Conservation (phyloP, 2,113 vertebrate genomes). For the Tichodroma muraria region DNA sequence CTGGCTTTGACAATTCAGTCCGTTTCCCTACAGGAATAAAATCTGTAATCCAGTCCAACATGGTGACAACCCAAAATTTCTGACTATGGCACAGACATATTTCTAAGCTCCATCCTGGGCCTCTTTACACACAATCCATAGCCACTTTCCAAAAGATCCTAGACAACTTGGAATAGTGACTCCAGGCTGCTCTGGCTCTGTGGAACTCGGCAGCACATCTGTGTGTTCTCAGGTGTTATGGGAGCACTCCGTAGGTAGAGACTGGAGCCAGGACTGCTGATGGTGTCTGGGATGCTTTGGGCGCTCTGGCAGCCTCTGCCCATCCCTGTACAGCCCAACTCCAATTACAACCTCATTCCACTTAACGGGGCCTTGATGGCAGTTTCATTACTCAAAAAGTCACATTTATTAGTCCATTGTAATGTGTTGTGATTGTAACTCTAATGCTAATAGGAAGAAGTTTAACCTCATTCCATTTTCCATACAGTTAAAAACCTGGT, state of each 20-base stretch:
- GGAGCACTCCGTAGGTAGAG: not conserved
- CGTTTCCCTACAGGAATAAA: not conserved
- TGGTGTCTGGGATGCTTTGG: not conserved
- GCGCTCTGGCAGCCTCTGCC: not conserved
- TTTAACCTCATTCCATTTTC: constrained; percentile 68
- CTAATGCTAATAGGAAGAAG: constrained; percentile 66
- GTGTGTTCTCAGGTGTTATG: fast-evolving
- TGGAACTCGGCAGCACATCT: fast-evolving
- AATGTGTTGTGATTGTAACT: constrained; percentile 66
- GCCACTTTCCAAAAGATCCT: not conserved
- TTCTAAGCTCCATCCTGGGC: not conserved
- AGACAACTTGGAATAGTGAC: not conserved
- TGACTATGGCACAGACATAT: not conserved
- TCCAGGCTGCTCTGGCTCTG: not conserved
- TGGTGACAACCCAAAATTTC: not conserved
- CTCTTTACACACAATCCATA: not conserved
- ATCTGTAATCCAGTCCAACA: not conserved
- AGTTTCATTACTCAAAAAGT: constrained; percentile 70
- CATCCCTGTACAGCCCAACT: not conserved
- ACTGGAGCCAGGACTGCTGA: not conserved
- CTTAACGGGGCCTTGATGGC: constrained; percentile 63
- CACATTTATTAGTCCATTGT: constrained; percentile 69
- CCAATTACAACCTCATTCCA: constrained; percentile 54
- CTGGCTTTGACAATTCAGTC: not conserved
- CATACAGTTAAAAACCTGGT: constrained; percentile 58